A percentile compares a stretch with the other conserved stretches of the same genome.
Conservation (phyloP, 2,888 invertebrate genomes). For the Xestia rhomboidea region DNA sequence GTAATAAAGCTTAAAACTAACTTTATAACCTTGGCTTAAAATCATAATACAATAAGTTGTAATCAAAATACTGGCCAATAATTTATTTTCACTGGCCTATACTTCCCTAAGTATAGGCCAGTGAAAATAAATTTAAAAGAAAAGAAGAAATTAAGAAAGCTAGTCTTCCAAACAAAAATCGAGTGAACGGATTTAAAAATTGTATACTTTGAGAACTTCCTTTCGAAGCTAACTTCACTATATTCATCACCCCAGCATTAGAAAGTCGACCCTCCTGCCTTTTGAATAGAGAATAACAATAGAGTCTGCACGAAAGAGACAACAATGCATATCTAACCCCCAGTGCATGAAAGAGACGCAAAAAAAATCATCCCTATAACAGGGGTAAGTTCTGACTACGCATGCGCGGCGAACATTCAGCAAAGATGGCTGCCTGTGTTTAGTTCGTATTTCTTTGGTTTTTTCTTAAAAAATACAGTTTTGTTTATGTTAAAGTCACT, state of each 20-base stretch:
- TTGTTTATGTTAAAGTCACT: neutral
- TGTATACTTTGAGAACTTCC: neutral
- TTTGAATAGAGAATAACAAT: conserved; percentile 83
- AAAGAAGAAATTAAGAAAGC: neutral
- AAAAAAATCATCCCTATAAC: conserved; percentile 78
- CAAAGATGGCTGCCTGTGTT: conserved; percentile 87
- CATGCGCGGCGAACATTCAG: conserved; percentile 82
- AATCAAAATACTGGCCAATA: neutral
- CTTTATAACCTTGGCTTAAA: neutral
- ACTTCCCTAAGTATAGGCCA: too few relatives aligned
- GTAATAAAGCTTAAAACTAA: neutral
- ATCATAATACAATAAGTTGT: too few relatives aligned
- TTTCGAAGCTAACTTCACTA: conserved; percentile 79
- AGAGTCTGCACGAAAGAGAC: conserved; percentile 70
- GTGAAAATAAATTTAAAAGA: too few relatives aligned
- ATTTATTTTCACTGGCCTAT: too few relatives aligned
- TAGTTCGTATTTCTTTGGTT: conserved; percentile 74
- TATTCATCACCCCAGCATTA: conserved; percentile 71
- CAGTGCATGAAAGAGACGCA: conserved; percentile 71
- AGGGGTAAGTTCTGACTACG: conserved; percentile 77
- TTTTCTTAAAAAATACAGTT: conserved; percentile 42
- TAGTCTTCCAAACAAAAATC: too few relatives aligned
- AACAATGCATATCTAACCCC: conserved; percentile 29
- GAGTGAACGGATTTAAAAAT: conserved; percentile 18
- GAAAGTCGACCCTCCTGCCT: conserved; percentile 80